Evolutionary conservation across 2,797 vertebrate genomes (phyloP), one percentile per base, ranked within the genome.

Genomic region (Falco naumanni): DNA sequence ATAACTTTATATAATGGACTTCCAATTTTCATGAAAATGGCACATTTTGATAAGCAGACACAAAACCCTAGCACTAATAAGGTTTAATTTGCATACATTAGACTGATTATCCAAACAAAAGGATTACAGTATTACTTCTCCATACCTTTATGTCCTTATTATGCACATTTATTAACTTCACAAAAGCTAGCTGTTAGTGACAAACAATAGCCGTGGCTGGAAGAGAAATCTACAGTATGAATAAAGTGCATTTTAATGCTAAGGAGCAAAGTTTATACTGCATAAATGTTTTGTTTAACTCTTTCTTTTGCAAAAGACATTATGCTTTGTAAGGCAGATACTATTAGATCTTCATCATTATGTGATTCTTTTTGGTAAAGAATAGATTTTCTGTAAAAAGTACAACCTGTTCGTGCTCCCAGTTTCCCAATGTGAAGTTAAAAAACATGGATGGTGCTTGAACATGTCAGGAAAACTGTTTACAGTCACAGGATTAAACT

Each of bases 1-100:
- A 99, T 99, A 99, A 99, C 99, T 99, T 99, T 99, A 99, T 99
- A 99, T 98, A 99, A 99, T 99, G 99, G 99, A 99, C 99, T 99
- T 99, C 99, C 99, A 99, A 99, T 99, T 99, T 99, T 99, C 99
- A 99, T 99, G 99, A 99, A 99, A 98, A 99, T 99, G 99, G 99
- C 98, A 97, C 99, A 99, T 99, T 99, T 99, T 99, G 99, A 99
- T 99, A 99, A 99, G 99, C 98, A 99, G 98, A 98, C 98, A 99
- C 98, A 99, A 99, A 99, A 99, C 98, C 98, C 98, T 98, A 98
- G 98, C 98, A 98, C 98, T 98, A 98, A 98, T 98, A 98, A 98
- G 98, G 98, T 98, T 99, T 99, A 98, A 99, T 99, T 99, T 99
- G 99, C 99, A 99, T 99, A 99, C 98, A 99, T 99, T 99, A 99